phyloP scores from a whole-genome alignment of 1,140 invertebrate genomes.

The Bactericera cockerelli region DNA sequence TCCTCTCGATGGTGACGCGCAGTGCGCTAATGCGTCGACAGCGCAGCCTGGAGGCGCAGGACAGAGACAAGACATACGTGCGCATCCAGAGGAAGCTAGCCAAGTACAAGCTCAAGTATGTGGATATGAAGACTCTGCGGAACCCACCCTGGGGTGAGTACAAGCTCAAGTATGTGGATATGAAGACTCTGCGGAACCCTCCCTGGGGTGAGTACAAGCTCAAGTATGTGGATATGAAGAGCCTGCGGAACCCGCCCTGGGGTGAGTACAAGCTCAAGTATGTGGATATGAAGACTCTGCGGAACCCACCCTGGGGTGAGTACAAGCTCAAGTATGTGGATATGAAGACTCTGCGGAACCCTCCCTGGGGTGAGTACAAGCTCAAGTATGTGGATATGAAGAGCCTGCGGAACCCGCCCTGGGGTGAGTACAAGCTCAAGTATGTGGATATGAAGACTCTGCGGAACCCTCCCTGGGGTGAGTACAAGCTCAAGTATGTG shows the following conservation, averaged over 20 bases:
- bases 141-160: conserved; percentile 67
- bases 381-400: conserved; percentile 59
- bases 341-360: conserved; percentile 53
- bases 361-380: conserved; percentile 64
- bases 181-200: conserved; percentile 55
- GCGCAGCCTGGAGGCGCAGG: conserved; percentile 36
- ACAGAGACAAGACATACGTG: conserved; percentile 45
- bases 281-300: conserved; percentile 50
- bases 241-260: conserved; percentile 63
- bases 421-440: conserved; percentile 69
- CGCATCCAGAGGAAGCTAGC: conserved; percentile 60
- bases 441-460: conserved; percentile 56
- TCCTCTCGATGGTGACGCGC: conserved; percentile 69
- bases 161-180: conserved; percentile 51
- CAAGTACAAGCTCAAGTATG: conserved; percentile 59
- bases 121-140: conserved; percentile 51
- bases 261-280: conserved; percentile 57
- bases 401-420: conserved; percentile 56
- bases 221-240: conserved; percentile 58
- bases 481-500: conserved; percentile 58
- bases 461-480: conserved; percentile 72
- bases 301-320: conserved; percentile 71
- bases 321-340: conserved; percentile 49
- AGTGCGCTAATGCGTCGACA: conserved; percentile 45
- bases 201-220: conserved; percentile 64